phyloP scores from a whole-genome alignment of 35 echinoderm and acorn worm species.

The Patiria miniata region DNA sequence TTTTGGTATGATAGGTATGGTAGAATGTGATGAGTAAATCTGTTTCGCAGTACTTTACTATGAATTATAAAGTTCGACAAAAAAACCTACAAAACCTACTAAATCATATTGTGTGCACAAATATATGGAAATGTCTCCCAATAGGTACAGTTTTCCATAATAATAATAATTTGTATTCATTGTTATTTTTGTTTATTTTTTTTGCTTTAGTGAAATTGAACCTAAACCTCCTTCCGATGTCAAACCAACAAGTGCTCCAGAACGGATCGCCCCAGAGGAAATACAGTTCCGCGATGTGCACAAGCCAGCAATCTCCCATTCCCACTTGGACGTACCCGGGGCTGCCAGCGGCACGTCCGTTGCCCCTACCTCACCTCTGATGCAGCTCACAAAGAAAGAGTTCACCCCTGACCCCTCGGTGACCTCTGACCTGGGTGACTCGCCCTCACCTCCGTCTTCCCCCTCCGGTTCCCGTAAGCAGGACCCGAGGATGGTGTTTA shows the following conservation, averaged over 20 bases:
- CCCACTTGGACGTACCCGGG: background rate
- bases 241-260: background rate
- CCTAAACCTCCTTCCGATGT: background rate
- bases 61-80: too few species aligned
- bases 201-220: background rate
- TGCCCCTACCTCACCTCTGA: slow-evolving; percentile 70
- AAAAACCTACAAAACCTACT: too few species aligned
- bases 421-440: slow-evolving; percentile 32
- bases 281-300: background rate
- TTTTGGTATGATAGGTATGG: too few species aligned
- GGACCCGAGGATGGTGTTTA: slow-evolving; percentile 63
- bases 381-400: slow-evolving; percentile 60
- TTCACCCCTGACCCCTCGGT: slow-evolving; percentile 74
- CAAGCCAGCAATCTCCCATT: background rate
- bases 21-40: too few species aligned
- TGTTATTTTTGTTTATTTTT: too few species aligned
- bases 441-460: background rate
- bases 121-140: too few species aligned
- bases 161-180: too few species aligned
- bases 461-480: slow-evolving; percentile 45
- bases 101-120: too few species aligned
- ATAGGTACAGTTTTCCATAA: too few species aligned
- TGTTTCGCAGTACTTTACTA: too few species aligned
- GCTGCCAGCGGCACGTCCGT: slow-evolving; percentile 1
- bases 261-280: background rate